A percentile compares a stretch with the other conserved stretches of the same genome.
Conservation (phyloP, 2,797 vertebrate genomes). For the Chaetophractus vellerosus region DNA sequence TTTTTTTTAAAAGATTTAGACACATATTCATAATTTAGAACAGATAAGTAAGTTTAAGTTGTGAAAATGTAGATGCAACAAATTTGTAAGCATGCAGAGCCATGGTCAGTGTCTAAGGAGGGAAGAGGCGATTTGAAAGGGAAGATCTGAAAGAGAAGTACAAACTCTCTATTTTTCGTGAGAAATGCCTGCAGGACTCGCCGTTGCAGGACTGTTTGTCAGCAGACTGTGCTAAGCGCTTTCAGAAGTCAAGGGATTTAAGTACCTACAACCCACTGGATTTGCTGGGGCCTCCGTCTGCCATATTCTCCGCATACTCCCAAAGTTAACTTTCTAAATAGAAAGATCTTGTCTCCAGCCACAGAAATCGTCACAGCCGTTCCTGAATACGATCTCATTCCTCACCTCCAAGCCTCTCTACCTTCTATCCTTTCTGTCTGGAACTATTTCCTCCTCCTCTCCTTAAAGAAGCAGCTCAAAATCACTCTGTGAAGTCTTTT, state of each 20-base stretch:
- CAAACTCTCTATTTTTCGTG: neutral
- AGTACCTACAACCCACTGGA: neutral
- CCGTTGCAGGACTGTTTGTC: neutral
- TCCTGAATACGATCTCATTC: neutral
- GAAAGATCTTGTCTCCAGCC: slow-evolving; percentile 4
- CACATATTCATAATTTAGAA: slow-evolving; percentile 33
- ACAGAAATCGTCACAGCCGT: neutral
- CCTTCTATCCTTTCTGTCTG: neutral
- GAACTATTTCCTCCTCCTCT: slow-evolving; percentile 35
- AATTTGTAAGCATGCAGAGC: neutral
- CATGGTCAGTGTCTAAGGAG: neutral
- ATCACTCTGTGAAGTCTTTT: neutral
- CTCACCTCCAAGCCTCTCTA: neutral
- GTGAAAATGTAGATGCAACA: neutral
- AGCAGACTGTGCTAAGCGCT: neutral
- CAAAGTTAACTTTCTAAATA: slow-evolving; percentile 61
- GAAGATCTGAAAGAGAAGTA: neutral
- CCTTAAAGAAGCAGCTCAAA: slow-evolving; percentile 42
- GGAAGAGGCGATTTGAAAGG: neutral
- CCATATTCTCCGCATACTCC: neutral
- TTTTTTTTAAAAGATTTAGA: neutral
- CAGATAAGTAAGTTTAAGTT: neutral
- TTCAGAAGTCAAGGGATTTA: slow-evolving; percentile 14
- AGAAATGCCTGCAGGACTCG: neutral
- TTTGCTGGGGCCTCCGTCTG: neutral